Conservation (phyloP, 2,113 vertebrate genomes). For the Nerophis lumbriciformis region DNA sequence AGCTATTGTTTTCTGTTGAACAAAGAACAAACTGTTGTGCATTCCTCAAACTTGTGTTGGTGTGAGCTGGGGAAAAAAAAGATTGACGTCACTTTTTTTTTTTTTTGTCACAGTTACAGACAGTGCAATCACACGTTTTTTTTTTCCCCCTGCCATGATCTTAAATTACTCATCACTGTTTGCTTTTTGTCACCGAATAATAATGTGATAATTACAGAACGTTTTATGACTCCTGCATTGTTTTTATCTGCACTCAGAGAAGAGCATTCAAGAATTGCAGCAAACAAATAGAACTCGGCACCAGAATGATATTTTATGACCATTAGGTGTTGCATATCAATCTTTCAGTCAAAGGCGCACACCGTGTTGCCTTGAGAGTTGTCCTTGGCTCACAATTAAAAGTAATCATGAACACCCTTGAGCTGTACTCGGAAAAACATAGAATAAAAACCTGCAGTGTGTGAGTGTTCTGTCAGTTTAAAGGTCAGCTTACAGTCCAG, state of each 20-base stretch:
- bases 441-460: background rate
- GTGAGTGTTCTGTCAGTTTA: constrained; percentile 27
- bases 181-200: too few species aligned
- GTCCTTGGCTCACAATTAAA: background rate
- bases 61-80: background rate
- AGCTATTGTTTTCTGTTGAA: background rate
- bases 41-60: background rate
- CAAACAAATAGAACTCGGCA: background rate
- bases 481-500: constrained; percentile 39
- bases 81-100: background rate
- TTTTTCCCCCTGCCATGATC: background rate
- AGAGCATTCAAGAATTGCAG: constrained; percentile 1
- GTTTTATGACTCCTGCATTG: constrained; percentile 4
- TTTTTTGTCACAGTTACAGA: background rate
- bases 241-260: background rate
- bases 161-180: constrained; percentile 1
- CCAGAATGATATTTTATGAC: background rate
- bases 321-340: background rate
- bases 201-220: background rate
- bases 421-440: background rate
- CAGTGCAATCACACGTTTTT: background rate
- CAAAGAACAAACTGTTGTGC: background rate
- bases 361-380: background rate
- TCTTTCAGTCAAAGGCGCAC: background rate
- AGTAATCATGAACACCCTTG: background rate